Base-by-base conservation (phyloP, 23 tunicate species). In the Ascidia mentula region DNA sequence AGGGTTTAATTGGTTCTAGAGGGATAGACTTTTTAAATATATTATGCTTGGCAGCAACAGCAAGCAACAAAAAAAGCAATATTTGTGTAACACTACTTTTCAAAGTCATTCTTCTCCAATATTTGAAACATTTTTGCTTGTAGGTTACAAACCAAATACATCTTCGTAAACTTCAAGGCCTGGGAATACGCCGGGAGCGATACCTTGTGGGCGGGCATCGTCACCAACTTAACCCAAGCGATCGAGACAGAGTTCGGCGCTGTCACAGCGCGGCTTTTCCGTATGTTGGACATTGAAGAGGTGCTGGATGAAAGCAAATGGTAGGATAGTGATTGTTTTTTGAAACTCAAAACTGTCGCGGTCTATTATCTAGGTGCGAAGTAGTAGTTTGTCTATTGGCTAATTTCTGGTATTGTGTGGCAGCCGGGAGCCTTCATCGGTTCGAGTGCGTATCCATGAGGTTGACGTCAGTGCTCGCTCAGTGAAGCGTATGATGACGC, bases 161-260 rank as follows among this genome's bases (percentile, higher is more conserved):
- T 90, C 31, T 90, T 85, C 74, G 96, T 90, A 37, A 81, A 90
- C 80, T 90, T 90, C 79, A 85, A 85, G 32, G 96, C 96, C 1
- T 90, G 96, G 96, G 96, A 90, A 40, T 90, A 85, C 38, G 89
- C 84, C 9, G 96, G 96, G 22, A 85, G 96, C 61, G 96, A 90
- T 83, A 90, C 89, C 69, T 70, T 90, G 82, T 90, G 96, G 96
- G 96, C 96, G 31, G 96, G 89, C 4, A 90, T 90, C 35, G 73
- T 90, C 22, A 90, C 96, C 31, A 90, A 75, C 46, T 59, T 90
- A n/a, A 72, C 90, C 1, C 60, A 90, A 36, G 96, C 83, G 46
- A 85, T 90, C 69, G 96, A 90, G 76, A 75, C 83, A 22, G 86
- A 90, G 32, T 90, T 90, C 53, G 96, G 96, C 1, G 74, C 38